Percentiles rank a stretch among this genome's conserved stretches.
Evolutionary conservation across 2,888 invertebrate genomes (phyloP).

Genomic region (Melanchra persicariae): DNA sequence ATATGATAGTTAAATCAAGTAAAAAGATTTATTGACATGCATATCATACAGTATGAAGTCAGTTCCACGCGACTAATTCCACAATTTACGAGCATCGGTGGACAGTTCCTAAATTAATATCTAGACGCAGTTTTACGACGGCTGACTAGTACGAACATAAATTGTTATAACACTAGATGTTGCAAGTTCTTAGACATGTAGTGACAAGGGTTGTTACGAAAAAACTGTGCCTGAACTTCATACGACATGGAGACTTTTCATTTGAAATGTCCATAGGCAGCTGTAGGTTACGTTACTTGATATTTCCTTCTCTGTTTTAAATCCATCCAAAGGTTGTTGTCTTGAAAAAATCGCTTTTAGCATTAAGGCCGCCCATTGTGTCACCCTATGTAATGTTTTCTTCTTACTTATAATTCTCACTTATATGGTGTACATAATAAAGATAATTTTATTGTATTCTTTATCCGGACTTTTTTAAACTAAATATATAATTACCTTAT

Average conservation of each 20-base stretch:
- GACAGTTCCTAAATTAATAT: conserved; percentile 67
- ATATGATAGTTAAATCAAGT: conserved; percentile 5
- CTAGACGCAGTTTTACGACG: conserved; percentile 65
- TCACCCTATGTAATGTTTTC: too few relatives aligned
- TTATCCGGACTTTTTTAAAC: too few relatives aligned
- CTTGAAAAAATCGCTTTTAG: too few relatives aligned
- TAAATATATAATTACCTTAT: too few relatives aligned
- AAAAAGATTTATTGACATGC: conserved; percentile 36
- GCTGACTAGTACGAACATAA: conserved; percentile 63
- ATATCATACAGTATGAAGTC: conserved; percentile 18
- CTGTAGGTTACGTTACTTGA: background rate
- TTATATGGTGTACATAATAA: too few relatives aligned
- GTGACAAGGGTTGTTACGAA: conserved; percentile 34
- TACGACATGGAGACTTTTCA: too few relatives aligned
- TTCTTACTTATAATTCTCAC: too few relatives aligned
- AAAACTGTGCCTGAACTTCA: background rate
- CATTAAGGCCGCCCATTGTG: too few relatives aligned
- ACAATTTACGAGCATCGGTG: conserved; percentile 62
- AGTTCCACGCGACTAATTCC: conserved; percentile 54
- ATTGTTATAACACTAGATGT: conserved; percentile 33
- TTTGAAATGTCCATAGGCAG: background rate
- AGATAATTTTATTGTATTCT: too few relatives aligned
- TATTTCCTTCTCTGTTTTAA: too few relatives aligned
- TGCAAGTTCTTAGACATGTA: conserved; percentile 16
- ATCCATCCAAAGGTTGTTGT: too few relatives aligned